Base-by-base conservation (phyloP, 2,888 invertebrate species). In the Stenichneumon culpator region DNA sequence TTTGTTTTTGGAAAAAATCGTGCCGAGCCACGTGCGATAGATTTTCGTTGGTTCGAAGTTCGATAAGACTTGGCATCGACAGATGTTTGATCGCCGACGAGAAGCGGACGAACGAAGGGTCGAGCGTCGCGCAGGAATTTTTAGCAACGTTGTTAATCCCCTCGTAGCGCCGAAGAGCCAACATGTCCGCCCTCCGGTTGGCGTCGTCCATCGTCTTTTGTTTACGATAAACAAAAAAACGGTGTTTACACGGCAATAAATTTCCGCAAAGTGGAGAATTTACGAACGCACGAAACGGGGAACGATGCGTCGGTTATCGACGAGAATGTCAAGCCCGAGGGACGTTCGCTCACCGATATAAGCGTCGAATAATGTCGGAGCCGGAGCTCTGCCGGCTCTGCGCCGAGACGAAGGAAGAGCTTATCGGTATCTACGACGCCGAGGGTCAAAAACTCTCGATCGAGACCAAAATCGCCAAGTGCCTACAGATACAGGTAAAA, bases 371-470 rank as follows among this genome's bases (percentile, higher is more conserved):
- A 65, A 93, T 93, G 92, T 89, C 92, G 74, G 90, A 90, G 80
- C 86, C 89, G 63, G 92, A 92, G 84, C 89, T 94, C 67, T 94
- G 94, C 91, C 94, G 94, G 90, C 93, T 94, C 63, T 94, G 94
- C 88, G 94, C 94, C 89, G 93, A 94, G 87, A 90, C 92, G 78
- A 94, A 94, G 87, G 92, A 93, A 57, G 80, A 80, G 75, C 90
- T 93, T 72, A 91, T 94, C 83, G 94, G 93, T 54, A 94, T 94
- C 84, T 94, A 93, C 85, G 94, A 94, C 81, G 90, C 93, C 16
- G 94, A 94, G 86, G 94, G 94, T 50, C 92, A 92, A 75, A 94
- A 93, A 82, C 90, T 94, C 50, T 91, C 89, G 5, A 93, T 94
- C 80, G 93, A 94, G 86, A 87, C 89, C 6, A 94, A 94, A 91